These are phyloP conservation scores for Hippocampus guttulatus DNA, from an alignment of 2,113 vertebrate genomes.

Conservation along the genomic window DNA sequence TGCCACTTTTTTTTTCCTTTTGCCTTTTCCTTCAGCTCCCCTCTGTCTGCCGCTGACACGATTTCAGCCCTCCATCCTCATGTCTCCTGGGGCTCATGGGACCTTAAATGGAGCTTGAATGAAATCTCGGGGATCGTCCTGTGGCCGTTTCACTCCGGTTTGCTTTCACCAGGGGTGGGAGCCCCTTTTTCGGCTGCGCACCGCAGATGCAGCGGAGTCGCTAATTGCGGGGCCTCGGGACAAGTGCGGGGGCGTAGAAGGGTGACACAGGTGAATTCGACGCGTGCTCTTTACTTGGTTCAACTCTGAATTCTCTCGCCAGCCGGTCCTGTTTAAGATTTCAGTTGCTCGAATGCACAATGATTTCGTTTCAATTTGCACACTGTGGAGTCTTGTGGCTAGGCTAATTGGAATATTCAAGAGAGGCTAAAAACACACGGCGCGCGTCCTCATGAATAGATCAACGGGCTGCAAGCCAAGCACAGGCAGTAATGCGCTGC, in stretches of 20 bases:
- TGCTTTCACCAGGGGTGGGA: slow-evolving; percentile 14
- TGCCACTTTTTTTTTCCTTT: not conserved
- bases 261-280: not conserved
- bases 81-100: slow-evolving; percentile 36
- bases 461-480: slow-evolving; percentile 37
- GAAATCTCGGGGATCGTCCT: slow-evolving; percentile 57
- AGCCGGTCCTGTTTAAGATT: slow-evolving; percentile 29
- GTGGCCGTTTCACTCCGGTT: slow-evolving; percentile 46
- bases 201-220: slow-evolving; percentile 8
- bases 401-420: slow-evolving; percentile 67
- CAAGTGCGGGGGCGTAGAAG: slow-evolving; percentile 1
- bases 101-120: slow-evolving; percentile 59
- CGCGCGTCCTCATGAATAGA: slow-evolving; percentile 18
- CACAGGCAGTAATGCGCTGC: slow-evolving; percentile 8
- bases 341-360: slow-evolving; percentile 70
- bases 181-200: slow-evolving; percentile 12
- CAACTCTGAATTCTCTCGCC: not conserved
- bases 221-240: slow-evolving; percentile 57
- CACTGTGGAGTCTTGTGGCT: slow-evolving; percentile 58
- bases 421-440: slow-evolving; percentile 29
- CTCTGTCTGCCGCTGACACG: slow-evolving; percentile 30
- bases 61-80: slow-evolving; percentile 23
- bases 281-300: no score
- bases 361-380: slow-evolving; percentile 71
- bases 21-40: not conserved